Base-by-base conservation (phyloP, 2,113 vertebrate species). In the Pituophis catenifer region DNA sequence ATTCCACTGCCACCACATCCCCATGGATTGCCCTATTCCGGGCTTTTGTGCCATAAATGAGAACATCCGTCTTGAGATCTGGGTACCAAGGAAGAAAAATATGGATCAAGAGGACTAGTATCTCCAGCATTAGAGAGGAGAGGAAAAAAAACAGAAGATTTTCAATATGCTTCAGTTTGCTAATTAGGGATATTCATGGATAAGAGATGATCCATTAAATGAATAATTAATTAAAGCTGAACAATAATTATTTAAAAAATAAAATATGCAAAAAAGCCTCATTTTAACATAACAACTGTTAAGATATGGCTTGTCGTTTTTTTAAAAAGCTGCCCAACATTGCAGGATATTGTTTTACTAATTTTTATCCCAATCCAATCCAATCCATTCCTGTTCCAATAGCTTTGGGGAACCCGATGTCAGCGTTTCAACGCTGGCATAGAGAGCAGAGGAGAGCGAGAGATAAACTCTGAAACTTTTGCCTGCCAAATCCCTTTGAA, bases 11-110 rank as follows among this genome's bases (percentile, higher is more conserved):
- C 0, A 99, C 99, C 92, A 96, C 8, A 5, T 99, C 99, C 5
- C 99, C 98, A 0, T 99, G 99, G 94, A 99, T 97, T 0, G 98
- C 99, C 48, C 99, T 97, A 96, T 99, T 99, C 5, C 98, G 98
- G 57, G 98, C 97, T 97, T 98, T 99, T n/a, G 91, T 86, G 3
- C 99, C 98, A 0, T 95, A 97, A 95, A 99, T 97, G 38, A 99
- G 96, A 95, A 99, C 95, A 33, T 99, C 98, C 2, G 97, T 97
- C 26, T 97, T 96, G 86, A 98, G 97, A 48, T 98, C 99, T 99
- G 93, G 6, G 65, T 95, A 44, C 57, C 75, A 93, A 93, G 88
- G 0, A 48, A 55, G 89, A 50, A 85, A 86, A 87, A 0, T 29
- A 50, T 3, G 38, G 24, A 26, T 93, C 92, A 94, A 91, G 0